Conservation (phyloP, 1,140 invertebrate species). For the Adoxophyes honmai region DNA sequence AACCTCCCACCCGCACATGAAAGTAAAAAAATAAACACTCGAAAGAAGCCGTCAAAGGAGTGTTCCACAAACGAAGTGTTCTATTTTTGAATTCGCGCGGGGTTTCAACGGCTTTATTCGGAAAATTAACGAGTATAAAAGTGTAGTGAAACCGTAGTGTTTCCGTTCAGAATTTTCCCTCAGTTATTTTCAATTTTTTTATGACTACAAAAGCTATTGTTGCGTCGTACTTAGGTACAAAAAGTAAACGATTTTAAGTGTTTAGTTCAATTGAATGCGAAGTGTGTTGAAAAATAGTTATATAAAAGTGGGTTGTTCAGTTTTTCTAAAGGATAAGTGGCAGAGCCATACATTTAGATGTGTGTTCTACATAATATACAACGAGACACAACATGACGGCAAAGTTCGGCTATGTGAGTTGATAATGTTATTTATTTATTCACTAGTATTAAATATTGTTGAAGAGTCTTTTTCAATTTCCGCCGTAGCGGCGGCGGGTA, state of each 20-base stretch:
- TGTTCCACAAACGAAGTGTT: constrained; percentile 44
- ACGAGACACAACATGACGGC: constrained; percentile 78
- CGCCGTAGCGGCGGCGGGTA: no score
- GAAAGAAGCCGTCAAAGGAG: constrained; percentile 44
- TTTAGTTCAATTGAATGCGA: constrained; percentile 62
- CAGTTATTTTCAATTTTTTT: constrained; percentile 51
- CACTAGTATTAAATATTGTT: no score
- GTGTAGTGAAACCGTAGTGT: constrained; percentile 64
- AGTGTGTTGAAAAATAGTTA: constrained; percentile 67
- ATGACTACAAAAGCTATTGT: constrained; percentile 72
- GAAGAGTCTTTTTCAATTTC: no score
- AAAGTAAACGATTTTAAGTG: constrained; percentile 68
- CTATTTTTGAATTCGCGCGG: constrained; percentile 40
- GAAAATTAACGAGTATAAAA: constrained; percentile 58
- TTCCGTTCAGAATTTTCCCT: constrained; percentile 55
- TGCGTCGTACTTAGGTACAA: constrained; percentile 45
- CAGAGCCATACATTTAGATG: constrained; percentile 73
- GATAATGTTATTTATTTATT: neutral
- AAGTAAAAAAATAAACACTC: constrained; percentile 46
- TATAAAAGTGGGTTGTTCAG: constrained; percentile 73
- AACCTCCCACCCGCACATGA: constrained; percentile 40
- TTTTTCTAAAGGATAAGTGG: constrained; percentile 62
- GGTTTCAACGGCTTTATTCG: constrained; percentile 39
- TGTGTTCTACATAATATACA: constrained; percentile 73
- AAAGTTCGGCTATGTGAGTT: constrained; percentile 78